These are phyloP conservation scores for Drosophila formosana DNA, from an alignment of 2,888 invertebrate genomes.

Conservation along the genomic window DNA sequence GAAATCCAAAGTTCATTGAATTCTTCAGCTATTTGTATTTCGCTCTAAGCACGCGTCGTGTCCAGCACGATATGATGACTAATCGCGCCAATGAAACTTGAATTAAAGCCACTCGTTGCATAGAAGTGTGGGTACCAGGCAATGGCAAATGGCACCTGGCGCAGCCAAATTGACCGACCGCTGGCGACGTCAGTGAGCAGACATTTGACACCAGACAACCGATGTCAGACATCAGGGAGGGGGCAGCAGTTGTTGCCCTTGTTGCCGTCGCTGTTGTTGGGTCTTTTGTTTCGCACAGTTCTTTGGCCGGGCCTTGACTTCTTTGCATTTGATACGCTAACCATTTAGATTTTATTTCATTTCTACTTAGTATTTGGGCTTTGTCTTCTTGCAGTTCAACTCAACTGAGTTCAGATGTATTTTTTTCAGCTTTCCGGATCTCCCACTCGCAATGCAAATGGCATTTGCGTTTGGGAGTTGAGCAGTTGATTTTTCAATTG, in stretches of 20 bases:
- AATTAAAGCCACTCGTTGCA: conserved; percentile 52
- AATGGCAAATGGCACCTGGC: conserved; percentile 49
- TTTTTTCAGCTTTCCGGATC: conserved; percentile 19
- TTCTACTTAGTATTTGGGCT: conserved; percentile 33
- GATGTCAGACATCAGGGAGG: conserved; percentile 17
- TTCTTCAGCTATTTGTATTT: conserved; percentile 24
- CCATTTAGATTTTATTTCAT: conserved; percentile 69
- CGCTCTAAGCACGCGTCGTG: conserved; percentile 48
- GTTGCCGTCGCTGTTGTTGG: conserved; percentile 23
- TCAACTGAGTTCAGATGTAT: background rate
- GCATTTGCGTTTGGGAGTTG: conserved; percentile 45
- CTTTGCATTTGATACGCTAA: conserved; percentile 63
- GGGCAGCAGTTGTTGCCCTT: conserved; percentile 27
- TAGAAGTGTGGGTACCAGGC: conserved; percentile 4
- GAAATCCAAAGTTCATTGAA: conserved; percentile 53
- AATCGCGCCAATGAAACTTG: conserved; percentile 59
- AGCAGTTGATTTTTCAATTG: conserved; percentile 19
- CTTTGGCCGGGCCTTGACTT: conserved; percentile 76
- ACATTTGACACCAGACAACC: conserved; percentile 66
- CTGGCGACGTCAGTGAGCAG: conserved; percentile 51
- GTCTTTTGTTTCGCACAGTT: conserved; percentile 51
- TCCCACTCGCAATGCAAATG: conserved; percentile 24
- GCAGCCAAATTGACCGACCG: conserved; percentile 24
- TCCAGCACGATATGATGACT: conserved; percentile 56
- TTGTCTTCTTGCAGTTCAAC: conserved; percentile 20